Percentiles rank a stretch among this genome's conserved stretches.
phyloP scores from a whole-genome alignment of 2,797 vertebrate species.

The Smutsia gigantea region DNA sequence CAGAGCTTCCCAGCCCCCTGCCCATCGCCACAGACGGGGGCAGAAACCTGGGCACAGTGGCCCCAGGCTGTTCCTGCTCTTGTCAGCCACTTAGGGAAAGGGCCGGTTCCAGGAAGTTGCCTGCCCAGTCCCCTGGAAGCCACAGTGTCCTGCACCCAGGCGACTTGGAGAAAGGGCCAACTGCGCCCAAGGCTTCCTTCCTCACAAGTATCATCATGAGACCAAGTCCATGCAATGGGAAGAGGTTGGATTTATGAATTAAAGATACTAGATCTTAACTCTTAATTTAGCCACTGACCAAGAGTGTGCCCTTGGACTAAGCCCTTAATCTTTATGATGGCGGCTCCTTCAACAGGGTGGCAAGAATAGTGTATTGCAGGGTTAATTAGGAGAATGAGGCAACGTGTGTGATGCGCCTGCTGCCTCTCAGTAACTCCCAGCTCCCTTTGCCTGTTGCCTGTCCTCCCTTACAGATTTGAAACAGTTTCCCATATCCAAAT shows the following conservation, averaged over 20 bases:
- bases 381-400: neutral
- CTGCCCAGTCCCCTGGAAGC: neutral
- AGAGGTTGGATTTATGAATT: neutral
- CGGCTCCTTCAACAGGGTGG: neutral
- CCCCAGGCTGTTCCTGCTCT: too few species aligned
- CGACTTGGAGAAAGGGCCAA: neutral
- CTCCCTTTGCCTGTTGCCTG: neutral
- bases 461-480: neutral
- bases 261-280: neutral
- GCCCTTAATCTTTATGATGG: neutral
- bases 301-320: neutral
- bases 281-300: neutral
- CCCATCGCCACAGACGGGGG: too few species aligned
- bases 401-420: accelerated
- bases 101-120: neutral
- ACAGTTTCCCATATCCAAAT: neutral
- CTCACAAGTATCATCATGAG: neutral
- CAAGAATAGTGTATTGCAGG: neutral
- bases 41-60: too few species aligned
- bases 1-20: too few species aligned
- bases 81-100: neutral
- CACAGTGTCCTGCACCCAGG: neutral
- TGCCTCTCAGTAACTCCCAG: neutral
- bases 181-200: neutral
- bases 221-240: neutral